A percentile compares a stretch with the other conserved stretches of the same genome.
phyloP scores from a whole-genome alignment of 1,140 invertebrate species.

The Berghia stephanieae region DNA sequence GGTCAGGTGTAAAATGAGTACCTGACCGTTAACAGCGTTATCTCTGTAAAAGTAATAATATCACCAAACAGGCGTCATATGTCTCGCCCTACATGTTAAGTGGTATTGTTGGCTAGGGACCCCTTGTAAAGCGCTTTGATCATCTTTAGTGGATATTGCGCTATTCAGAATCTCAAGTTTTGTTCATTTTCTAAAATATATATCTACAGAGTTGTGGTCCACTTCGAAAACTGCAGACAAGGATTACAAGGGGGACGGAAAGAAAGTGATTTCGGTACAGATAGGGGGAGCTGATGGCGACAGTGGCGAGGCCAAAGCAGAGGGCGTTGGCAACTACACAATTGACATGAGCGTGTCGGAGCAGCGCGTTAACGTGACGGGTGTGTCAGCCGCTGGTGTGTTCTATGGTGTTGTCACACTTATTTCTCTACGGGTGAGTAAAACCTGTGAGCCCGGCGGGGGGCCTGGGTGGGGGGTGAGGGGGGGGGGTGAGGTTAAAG shows the following conservation, averaged over 20 bases:
- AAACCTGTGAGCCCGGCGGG: neutral
- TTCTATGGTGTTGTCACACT: conserved; percentile 53
- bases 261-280: neutral
- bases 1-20: too few species aligned
- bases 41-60: too few species aligned
- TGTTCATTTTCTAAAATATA: too few species aligned
- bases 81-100: too few species aligned
- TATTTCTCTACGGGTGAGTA: conserved; percentile 38
- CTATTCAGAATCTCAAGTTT: too few species aligned
- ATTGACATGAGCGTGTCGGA: conserved; percentile 31
- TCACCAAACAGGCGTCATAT: too few species aligned
- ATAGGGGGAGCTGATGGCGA: neutral
- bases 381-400: conserved; percentile 40
- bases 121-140: too few species aligned
- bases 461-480: too few species aligned
- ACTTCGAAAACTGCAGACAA: neutral
- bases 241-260: neutral
- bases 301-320: neutral
- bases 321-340: conserved; percentile 35
- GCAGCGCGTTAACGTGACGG: conserved; percentile 36
- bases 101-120: too few species aligned
- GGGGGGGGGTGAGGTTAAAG: too few species aligned
- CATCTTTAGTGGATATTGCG: too few species aligned
- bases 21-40: too few species aligned
- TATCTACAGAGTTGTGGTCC: neutral